Conservation (phyloP, 2,113 vertebrate species). For the Gavia stellata region DNA sequence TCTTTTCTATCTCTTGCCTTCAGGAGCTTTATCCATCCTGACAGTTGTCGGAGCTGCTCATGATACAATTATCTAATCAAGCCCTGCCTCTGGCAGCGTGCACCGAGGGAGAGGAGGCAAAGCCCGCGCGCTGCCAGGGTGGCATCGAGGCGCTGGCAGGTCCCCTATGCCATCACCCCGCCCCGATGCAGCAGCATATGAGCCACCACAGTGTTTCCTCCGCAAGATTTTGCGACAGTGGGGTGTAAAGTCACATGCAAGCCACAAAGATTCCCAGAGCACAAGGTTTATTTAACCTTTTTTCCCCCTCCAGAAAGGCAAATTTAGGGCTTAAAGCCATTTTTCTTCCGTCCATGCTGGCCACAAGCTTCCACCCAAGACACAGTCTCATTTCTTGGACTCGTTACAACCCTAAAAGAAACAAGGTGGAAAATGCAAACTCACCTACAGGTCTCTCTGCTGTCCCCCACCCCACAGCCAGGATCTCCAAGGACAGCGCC, state of each 20-base stretch:
- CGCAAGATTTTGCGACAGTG: rapidly evolving
- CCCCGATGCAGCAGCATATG: rapidly evolving
- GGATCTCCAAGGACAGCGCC: not conserved
- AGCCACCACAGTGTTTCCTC: rapidly evolving
- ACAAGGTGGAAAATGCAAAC: not conserved
- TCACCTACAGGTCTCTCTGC: not conserved
- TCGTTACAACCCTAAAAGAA: not conserved
- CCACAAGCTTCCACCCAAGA: not conserved
- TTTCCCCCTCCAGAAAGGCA: rapidly evolving
- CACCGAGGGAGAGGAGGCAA: not conserved
- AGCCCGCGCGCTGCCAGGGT: rapidly evolving
- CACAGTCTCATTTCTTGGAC: not conserved
- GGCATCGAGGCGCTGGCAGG: not conserved
- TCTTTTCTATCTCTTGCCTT: not conserved
- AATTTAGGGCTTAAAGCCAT: not conserved
- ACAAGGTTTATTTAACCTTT: not conserved
- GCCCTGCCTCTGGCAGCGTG: rapidly evolving
- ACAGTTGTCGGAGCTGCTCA: not conserved
- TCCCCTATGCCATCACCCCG: not conserved
- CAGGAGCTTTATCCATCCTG: not conserved
- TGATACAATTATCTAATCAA: not conserved
- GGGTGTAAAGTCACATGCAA: not conserved
- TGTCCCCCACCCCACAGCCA: not conserved
- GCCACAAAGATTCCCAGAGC: not conserved
- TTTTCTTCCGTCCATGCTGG: not conserved